Percentiles rank a stretch among this genome's conserved stretches.
Conservation (phyloP, 2,888 invertebrate species). For the Oithona nana region DNA sequence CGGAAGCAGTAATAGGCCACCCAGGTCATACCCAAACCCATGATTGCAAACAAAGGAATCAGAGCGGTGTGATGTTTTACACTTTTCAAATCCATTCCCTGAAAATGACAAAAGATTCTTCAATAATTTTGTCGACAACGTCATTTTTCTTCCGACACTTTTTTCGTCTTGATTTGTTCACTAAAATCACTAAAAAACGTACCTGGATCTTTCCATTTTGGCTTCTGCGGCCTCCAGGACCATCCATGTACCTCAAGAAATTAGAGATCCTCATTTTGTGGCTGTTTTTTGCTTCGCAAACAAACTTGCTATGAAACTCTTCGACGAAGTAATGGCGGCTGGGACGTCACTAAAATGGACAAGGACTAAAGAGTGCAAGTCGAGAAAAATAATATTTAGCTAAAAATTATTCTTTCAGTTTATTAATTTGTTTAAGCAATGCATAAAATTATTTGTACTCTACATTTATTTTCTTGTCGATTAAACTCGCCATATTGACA, state of each 20-base stretch:
- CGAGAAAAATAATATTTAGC: neutral
- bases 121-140: too few species aligned
- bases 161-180: too few species aligned
- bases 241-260: neutral
- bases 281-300: too few species aligned
- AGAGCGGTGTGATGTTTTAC: neutral
- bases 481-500: too few species aligned
- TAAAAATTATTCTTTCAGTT: neutral
- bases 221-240: neutral
- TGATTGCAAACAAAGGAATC: slow-evolving; percentile 6
- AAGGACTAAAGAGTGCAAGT: neutral
- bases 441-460: too few species aligned
- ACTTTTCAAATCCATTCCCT: neutral
- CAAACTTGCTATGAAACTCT: too few species aligned
- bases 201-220: neutral
- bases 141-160: too few species aligned
- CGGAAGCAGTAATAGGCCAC: neutral
- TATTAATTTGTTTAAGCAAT: too few species aligned
- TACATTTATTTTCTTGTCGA: too few species aligned
- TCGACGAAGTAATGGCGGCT: too few species aligned
- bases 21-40: neutral
- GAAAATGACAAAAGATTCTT: neutral
- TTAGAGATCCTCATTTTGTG: neutral
- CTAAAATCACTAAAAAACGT: too few species aligned
- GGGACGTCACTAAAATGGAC: too few species aligned